Evolutionary conservation across 2,888 invertebrate genomes (phyloP).

Genomic region (Argyresthia goedartella): DNA sequence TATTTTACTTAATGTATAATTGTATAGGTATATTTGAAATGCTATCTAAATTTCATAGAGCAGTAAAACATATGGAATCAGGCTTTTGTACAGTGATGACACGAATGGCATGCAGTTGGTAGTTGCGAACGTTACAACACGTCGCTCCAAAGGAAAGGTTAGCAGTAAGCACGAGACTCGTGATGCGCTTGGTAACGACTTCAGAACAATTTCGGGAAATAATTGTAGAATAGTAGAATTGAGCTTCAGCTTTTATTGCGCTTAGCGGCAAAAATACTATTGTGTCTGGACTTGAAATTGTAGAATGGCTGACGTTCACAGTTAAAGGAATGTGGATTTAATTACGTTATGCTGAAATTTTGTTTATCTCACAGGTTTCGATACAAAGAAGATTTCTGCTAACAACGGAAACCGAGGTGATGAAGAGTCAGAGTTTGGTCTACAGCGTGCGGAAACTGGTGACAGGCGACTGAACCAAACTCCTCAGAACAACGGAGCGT

Average conservation of each 20-base stretch:
- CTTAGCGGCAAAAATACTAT: neutral
- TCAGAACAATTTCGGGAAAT: slow-evolving; percentile 19
- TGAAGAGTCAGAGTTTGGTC: slow-evolving; percentile 79
- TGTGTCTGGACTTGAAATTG: neutral
- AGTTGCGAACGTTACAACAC: neutral
- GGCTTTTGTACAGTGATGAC: no score
- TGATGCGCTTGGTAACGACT: slow-evolving; percentile 3
- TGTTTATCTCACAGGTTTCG: slow-evolving; percentile 58
- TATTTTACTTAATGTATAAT: no score
- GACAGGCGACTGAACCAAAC: slow-evolving; percentile 53
- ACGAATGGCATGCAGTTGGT: no score
- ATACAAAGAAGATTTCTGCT: slow-evolving; percentile 73
- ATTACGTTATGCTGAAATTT: no score
- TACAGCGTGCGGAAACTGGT: slow-evolving; percentile 79
- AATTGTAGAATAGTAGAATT: slow-evolving; percentile 21
- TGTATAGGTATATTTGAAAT: no score
- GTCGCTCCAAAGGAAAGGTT: neutral
- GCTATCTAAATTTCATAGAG: no score
- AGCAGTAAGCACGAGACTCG: neutral
- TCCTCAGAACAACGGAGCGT: slow-evolving; percentile 32
- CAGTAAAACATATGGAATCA: no score
- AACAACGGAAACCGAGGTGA: slow-evolving; percentile 52
- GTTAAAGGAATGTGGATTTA: no score
- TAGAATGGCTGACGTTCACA: no score
- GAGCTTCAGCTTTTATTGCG: slow-evolving; percentile 20